Evolutionary conservation across 1,140 invertebrate genomes (phyloP).

Genomic region (Laupala kohalensis): DNA sequence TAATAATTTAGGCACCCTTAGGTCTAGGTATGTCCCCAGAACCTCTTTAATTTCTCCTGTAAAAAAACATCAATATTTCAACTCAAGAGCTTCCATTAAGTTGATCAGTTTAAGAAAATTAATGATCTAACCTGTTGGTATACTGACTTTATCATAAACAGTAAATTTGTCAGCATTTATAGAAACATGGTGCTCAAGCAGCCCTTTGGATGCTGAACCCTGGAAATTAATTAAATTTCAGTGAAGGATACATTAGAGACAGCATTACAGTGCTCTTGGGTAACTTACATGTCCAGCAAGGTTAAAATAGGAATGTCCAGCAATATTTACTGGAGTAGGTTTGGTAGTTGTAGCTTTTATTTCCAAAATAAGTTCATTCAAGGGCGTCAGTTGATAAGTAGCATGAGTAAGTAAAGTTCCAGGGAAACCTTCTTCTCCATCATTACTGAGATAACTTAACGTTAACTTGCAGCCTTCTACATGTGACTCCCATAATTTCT

Average conservation of each 20-base stretch:
- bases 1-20: conserved; percentile 34
- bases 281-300: conserved; percentile 63
- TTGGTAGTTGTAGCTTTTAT: conserved; percentile 61
- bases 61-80: conserved; percentile 4
- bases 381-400: conserved; percentile 53
- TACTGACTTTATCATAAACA: conserved; percentile 53
- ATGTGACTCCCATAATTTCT: conserved; percentile 29
- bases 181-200: conserved; percentile 45
- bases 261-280: neutral
- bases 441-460: conserved; percentile 38
- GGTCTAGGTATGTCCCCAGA: conserved; percentile 50
- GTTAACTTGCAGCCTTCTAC: conserved; percentile 16
- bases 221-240: neutral
- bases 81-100: neutral
- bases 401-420: conserved; percentile 55
- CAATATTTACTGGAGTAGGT: conserved; percentile 75
- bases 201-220: conserved; percentile 1
- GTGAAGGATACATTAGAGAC: neutral
- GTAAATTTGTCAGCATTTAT: conserved; percentile 67
- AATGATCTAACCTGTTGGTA: conserved; percentile 47
- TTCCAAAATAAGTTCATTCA: conserved; percentile 55
- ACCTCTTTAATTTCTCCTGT: conserved; percentile 52
- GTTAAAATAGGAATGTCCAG: conserved; percentile 92
- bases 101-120: neutral
- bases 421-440: conserved; percentile 81